Evolutionary conservation across 1,140 invertebrate species (phyloP), one percentile per base, ranked within the genome.

Genomic region (Penaeus indicus): DNA sequence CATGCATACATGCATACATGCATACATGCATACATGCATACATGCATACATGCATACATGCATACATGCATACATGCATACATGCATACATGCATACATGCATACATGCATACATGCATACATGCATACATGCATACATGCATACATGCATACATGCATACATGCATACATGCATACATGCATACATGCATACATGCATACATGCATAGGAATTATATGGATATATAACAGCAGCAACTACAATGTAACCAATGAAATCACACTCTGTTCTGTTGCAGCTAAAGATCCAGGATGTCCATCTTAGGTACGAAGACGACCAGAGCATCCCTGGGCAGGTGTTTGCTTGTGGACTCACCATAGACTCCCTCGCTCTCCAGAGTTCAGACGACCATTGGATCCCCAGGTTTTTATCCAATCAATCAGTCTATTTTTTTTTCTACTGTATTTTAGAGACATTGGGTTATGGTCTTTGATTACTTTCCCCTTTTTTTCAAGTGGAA

Each of bases 221-320:
- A 25, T 5, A n/a, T 27, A 75, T 19, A 75, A 32, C 7, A 32
- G 18, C 10, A 19, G 5, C 25, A n/a, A 16, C n/a, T 5, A 19
- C n/a, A 22, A 75, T 75, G n/a, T 27, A 75, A 25, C 69, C 69
- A 32, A 32, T 32, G 69, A 25, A 27, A 25, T 82, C 0, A 64
- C 16, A n/a, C 60, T 62, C 54, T 89, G n/a, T 89, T 89, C 77
- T 81, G 47, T 92, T 92, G 47, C 92, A 95, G 93, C 89, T 95
- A 22, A 94, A 94, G 64, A 92, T 95, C 18, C 94, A 93, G 61
- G 93, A 94, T 92, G 93, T 95, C 8, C 94, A 95, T 90, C 92
- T 95, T 32, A 92, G 94, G 27, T 95, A 94, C 92, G 94, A 95
- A 91, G 94, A 95, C 92, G 92, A 93, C 63, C 79, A 91, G 21